A percentile compares a stretch with the other conserved stretches of the same genome.
phyloP scores from a whole-genome alignment of 23 tunicate species.

The Ascidia mentula region DNA sequence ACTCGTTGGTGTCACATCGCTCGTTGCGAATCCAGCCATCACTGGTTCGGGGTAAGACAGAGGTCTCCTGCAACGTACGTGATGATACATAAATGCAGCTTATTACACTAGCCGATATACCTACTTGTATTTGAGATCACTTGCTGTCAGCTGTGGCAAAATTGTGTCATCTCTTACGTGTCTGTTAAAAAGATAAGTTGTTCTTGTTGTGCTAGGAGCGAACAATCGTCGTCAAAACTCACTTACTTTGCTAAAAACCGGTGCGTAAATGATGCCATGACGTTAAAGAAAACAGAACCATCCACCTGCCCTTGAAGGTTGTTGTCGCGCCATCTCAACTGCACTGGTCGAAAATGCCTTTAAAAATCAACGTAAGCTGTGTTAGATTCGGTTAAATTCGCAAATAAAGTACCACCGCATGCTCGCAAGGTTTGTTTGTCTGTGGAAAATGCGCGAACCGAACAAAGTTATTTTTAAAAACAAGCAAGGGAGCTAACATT shows the following conservation, averaged over 20 bases:
- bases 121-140: not conserved
- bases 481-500: too few species aligned
- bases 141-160: not conserved
- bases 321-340: conserved; percentile 1
- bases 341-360: not conserved
- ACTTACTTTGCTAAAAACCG: not conserved
- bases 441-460: too few species aligned
- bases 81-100: not conserved
- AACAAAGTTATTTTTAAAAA: too few species aligned
- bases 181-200: not conserved
- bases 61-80: not conserved
- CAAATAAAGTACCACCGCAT: too few species aligned
- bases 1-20: conserved; percentile 1
- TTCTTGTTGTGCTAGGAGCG: not conserved
- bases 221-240: not conserved
- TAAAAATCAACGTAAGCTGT: not conserved
- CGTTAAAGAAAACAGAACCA: not conserved
- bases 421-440: too few species aligned
- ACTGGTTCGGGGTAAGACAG: not conserved
- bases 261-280: not conserved
- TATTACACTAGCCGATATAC: not conserved
- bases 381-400: too few species aligned
- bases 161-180: not conserved
- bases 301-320: not conserved
- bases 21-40: not conserved